Evolutionary conservation across 2,888 invertebrate species (phyloP), one percentile per base, ranked within the genome.

Genomic region (Perizoma flavofasciatum): DNA sequence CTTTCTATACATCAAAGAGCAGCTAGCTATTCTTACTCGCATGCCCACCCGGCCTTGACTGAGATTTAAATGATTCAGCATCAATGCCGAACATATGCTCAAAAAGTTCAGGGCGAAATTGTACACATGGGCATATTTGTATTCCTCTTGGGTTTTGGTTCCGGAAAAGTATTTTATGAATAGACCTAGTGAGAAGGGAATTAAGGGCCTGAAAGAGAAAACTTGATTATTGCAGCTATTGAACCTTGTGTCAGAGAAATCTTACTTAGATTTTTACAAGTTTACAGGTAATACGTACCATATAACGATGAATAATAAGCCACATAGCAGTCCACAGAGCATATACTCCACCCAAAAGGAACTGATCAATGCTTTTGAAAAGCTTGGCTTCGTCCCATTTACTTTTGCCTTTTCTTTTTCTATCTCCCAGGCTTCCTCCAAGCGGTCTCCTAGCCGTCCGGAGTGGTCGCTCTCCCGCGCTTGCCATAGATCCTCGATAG

Each of bases 1-100:
- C 94, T 97, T 97, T 90, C 96, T 94, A 79, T 96, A 97, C 64
- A 97, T 82, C n/a, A 97, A 82, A 0, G 96, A 96, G 76, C 96
- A 96, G 72, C 95, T 94, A 0, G 97, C 96, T 55, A 97, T 93
- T 71, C 97, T 88, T 55, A 96, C 92, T 77, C 95, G 88, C 96
- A 96, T 96, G 50, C 97, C 97, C 48, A 96, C 92, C 67, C 95
- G 93, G 69, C 92, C 88, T 73, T 93, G 92, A 39, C 92, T 89
- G 66, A 95, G 79, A 56, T 82, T 85, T 22, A 88, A 71, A 70
- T 95, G 96, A 80, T 97, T 97, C 70, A 94, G 92, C 59, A 95
- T 85, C 37, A 96, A 67, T 11, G 95, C 88, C 52, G 93, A 94
- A 2, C 92, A 43, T 61, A 95, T 84, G 49, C 95, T 93, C 59